Evolutionary conservation across 2,113 vertebrate species (phyloP), one percentile per base, ranked within the genome.

Genomic region (Trematocara stigmaticum): DNA sequence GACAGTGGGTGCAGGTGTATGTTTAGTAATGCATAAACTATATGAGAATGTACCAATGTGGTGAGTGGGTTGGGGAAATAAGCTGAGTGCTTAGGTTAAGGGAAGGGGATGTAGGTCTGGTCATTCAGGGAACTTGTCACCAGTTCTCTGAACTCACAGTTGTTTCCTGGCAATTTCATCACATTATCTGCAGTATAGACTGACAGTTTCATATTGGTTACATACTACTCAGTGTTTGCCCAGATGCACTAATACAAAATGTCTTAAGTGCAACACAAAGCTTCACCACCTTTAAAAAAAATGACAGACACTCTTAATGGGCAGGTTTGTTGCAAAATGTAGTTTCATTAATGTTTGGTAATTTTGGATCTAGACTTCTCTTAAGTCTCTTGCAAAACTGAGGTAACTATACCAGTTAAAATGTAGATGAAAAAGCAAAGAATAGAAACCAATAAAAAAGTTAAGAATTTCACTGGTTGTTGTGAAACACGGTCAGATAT

Each of bases 61-160:
- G 56, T 83, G 88, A 89, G 90, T 79, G 66, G 88, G 82, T 74
- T 84, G 74, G 53, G 84, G 84, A 87, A 90, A 90, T 85, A 52
- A 86, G 34, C 71, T 47, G 26, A 55, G 20, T 34, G 85, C 85
- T 61, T 64, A 88, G 91, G 84, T 80, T 85, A 83, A 92, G 69
- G 90, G 89, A 92, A 94, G 89, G 90, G 86, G 93, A 94, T 93
- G 93, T 94, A 94, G 92, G 82, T 92, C 93, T 95, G 96, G 93
- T 90, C 95, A 93, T 96, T 96, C 95, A 95, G 92, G 94, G 96
- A 96, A 96, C 90, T 95, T 92, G 87, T 94, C 82, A 4, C 57
- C 86, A 95, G 88, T 96, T 96, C 95, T 96, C 87, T 94, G 94
- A 93, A 96, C 64, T 92, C 74, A n/a, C 15, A 69, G 59, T 31